Evolutionary conservation across 2,888 invertebrate genomes (phyloP), one percentile per base, ranked within the genome.

Genomic region (Drosophila borborema): DNA sequence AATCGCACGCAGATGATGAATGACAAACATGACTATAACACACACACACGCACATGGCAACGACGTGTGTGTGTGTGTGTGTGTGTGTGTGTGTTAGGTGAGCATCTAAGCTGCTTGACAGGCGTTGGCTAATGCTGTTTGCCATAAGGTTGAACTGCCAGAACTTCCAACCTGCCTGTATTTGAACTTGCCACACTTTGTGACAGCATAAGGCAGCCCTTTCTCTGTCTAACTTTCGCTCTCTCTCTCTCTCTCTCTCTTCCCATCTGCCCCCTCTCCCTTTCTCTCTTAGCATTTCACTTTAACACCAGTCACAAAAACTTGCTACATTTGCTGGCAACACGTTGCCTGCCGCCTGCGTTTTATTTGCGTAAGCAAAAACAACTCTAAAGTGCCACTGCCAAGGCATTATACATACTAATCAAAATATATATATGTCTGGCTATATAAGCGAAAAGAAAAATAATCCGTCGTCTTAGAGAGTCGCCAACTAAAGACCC

Each of bases 1-100:
- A 86, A 84, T 84, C 81, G 82, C 85, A 70, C 62, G 58, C 68
- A 75, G 73, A 86, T 86, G 89, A 86, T 86, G 86, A 73, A 86
- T 86, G 85, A 71, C 74, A 63, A 68, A 62, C 74, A 70, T 46
- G 73, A 45, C 46, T 72, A 41, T 60, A 73, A 36, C 23, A 38
- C 41, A 38, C 20, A 14, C 49, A 28, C 46, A 61, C 36, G 41
- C 34, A 43, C 28, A 8, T 20, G 14, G 7, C 16, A 14, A 49
- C n/a, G 28, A 49, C 48, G 31, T n/a, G n/a, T n/a, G n/a, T 34
- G 14, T 14, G 18, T 61, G 62, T 55, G 41, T 55, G 43, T 65
- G 48, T 67, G 20, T 48, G 49, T n/a, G 31, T 49, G n/a, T 53
- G 49, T 77, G 34, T 59, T 62, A 63, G 70, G 56, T 78, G 66